Evolutionary conservation across 2,797 vertebrate genomes (phyloP).

Genomic region (Rhyacichthys aspro): DNA sequence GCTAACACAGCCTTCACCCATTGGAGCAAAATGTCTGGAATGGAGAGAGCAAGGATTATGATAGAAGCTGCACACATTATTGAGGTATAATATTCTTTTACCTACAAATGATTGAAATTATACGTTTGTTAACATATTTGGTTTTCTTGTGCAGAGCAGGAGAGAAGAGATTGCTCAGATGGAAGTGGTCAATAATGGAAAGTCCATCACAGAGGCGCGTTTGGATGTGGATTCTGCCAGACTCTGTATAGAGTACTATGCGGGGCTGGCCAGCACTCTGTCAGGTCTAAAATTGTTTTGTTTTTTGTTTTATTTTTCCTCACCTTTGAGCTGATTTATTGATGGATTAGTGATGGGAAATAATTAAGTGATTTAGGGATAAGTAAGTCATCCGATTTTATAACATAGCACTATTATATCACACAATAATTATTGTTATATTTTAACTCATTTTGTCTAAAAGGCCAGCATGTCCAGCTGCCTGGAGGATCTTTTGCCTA

Average conservation of each 20-base stretch:
- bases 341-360: too few species aligned
- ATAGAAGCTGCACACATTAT: slow-evolving; percentile 91
- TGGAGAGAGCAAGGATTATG: slow-evolving; percentile 90
- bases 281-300: slow-evolving; percentile 74
- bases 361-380: too few species aligned
- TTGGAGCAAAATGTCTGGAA: slow-evolving; percentile 91
- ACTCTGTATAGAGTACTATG: slow-evolving; percentile 91
- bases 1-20: slow-evolving; percentile 85
- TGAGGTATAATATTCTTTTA: slow-evolving; percentile 75
- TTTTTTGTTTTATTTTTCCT: too few species aligned
- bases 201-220: slow-evolving; percentile 91
- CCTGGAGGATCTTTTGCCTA: slow-evolving; percentile 92
- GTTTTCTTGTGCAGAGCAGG: slow-evolving; percentile 78
- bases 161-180: slow-evolving; percentile 80
- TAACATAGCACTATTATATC: too few species aligned
- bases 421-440: too few species aligned
- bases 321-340: too few species aligned
- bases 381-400: too few species aligned
- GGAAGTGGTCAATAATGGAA: slow-evolving; percentile 94
- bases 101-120: too few species aligned
- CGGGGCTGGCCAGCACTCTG: slow-evolving; percentile 86
- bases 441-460: background rate
- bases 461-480: slow-evolving; percentile 92
- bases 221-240: slow-evolving; percentile 89
- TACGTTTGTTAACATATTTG: background rate